Base-by-base conservation (phyloP, 2,888 invertebrate species). In the Diarsia brunnea region DNA sequence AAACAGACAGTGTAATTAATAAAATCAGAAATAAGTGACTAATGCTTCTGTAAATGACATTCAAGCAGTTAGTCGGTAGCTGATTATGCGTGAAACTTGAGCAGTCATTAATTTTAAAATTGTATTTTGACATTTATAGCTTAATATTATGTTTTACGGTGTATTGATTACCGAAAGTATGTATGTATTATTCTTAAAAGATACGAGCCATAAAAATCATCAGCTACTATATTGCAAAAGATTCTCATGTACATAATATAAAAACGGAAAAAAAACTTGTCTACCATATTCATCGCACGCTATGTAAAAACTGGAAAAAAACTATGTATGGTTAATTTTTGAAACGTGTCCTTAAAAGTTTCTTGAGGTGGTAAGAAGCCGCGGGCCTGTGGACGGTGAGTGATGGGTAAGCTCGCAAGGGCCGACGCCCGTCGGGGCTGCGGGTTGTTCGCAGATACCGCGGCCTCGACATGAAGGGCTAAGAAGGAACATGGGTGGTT, bases 1-100 rank as follows among this genome's bases (percentile, higher is more conserved):
- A 83, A 69, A 60, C 24, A 55, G 63, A 73, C 21, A 75, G 19
- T 14, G 43, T 58, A 58, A 68, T 64, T 38, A 70, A 81, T 77
- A 45, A 75, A 81, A 45, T 47, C 10, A 60, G 65, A 74, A 60
- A 78, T 14, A 60, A 16, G 19, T 65, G 65, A 73, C 24, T 47
- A 67, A 74, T 79, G 71, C 47, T n/a, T 78, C 24, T 61, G 60
- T 78, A 81, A 84, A 79, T 67, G 63, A 75, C 51, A 78, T 43
- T 58, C 65, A 70, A 63, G 27, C 67, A 45, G 68, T 71, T 66
- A 68, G 58, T 64, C 72, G 60, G 77, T 78, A 78, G 79, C 78
- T 61, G 64, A 78, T 79, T 83, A 72, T 53, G 60, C 65, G 63
- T 79, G 77, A 78, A 85, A 84, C 27, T 11, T 82, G 79, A 83